Evolutionary conservation across 2,888 invertebrate genomes (phyloP).

Genomic region (Sclerodermus sp.): DNA sequence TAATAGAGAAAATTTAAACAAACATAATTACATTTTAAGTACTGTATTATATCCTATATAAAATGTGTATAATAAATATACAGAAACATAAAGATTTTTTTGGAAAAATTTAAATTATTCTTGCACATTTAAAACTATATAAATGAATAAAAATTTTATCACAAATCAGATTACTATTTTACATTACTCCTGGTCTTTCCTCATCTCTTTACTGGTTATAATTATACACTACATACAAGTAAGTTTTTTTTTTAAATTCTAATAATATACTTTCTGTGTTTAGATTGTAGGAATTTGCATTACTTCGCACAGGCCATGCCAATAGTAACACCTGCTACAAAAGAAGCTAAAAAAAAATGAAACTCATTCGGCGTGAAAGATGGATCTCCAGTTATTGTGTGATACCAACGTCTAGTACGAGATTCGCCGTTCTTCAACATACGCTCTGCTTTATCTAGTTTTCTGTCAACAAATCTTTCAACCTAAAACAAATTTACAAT

Average conservation of each 20-base stretch:
- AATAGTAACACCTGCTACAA: constrained; percentile 76
- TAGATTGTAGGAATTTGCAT: constrained; percentile 42
- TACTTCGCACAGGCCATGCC: constrained; percentile 61
- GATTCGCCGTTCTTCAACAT: constrained; percentile 70
- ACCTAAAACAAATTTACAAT: constrained; percentile 62
- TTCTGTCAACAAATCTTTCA: constrained; percentile 79
- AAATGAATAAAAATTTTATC: too few relatives aligned
- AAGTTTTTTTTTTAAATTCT: constrained; percentile 26
- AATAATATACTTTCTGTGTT: constrained; percentile 21
- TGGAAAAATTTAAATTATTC: too few relatives aligned
- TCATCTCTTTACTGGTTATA: too few relatives aligned
- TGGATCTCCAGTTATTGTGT: constrained; percentile 67
- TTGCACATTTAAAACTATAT: too few relatives aligned
- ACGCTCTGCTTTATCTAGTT: constrained; percentile 79
- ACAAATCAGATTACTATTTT: too few relatives aligned
- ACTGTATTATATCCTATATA: too few relatives aligned
- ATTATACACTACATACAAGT: constrained; percentile 23
- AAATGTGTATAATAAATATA: too few relatives aligned
- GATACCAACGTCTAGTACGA: constrained; percentile 77
- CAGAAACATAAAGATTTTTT: too few relatives aligned
- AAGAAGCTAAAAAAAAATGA: constrained; percentile 80
- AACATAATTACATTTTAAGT: too few relatives aligned
- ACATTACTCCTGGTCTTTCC: too few relatives aligned
- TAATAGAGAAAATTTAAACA: too few relatives aligned
- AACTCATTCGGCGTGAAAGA: constrained; percentile 72